These are phyloP conservation scores for Leptinotarsa tumamoca DNA, from an alignment of 2,888 invertebrate species.

Conservation along the genomic window DNA sequence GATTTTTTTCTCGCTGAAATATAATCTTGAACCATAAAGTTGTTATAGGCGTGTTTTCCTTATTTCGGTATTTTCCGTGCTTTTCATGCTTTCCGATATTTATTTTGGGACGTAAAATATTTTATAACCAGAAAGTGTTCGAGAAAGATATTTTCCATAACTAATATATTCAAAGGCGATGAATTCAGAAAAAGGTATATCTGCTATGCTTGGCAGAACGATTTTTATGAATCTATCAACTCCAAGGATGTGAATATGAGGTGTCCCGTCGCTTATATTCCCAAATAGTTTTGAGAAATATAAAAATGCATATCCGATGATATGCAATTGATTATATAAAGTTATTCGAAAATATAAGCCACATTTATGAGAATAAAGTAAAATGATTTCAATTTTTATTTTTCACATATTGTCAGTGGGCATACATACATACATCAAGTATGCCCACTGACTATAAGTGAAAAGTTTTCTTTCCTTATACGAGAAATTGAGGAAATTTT, in stretches of 20 bases:
- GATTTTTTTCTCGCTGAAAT: conserved; percentile 43
- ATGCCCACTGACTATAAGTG: no score
- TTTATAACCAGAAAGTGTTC: conserved; percentile 22
- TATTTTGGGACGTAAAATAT: conserved; percentile 23
- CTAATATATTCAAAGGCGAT: conserved; percentile 12
- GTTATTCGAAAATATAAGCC: no score
- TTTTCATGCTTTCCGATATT: conserved; percentile 22
- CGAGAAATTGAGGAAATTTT: no score
- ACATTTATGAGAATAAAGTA: no score
- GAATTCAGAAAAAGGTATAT: conserved; percentile 12
- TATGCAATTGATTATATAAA: no score
- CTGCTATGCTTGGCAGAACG: background rate
- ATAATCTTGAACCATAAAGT: conserved; percentile 29
- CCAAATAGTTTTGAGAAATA: background rate
- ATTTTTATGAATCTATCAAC: conserved; percentile 8
- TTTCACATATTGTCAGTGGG: no score
- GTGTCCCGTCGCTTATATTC: background rate
- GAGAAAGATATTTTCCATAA: conserved; percentile 19
- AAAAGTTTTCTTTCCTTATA: no score
- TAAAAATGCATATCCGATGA: background rate
- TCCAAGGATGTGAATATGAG: background rate
- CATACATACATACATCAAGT: no score
- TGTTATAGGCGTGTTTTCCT: conserved; percentile 35
- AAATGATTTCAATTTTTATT: no score
- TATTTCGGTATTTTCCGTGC: conserved; percentile 22